Base-by-base conservation (phyloP, 2,888 invertebrate species). In the Creontiades dilutus region DNA sequence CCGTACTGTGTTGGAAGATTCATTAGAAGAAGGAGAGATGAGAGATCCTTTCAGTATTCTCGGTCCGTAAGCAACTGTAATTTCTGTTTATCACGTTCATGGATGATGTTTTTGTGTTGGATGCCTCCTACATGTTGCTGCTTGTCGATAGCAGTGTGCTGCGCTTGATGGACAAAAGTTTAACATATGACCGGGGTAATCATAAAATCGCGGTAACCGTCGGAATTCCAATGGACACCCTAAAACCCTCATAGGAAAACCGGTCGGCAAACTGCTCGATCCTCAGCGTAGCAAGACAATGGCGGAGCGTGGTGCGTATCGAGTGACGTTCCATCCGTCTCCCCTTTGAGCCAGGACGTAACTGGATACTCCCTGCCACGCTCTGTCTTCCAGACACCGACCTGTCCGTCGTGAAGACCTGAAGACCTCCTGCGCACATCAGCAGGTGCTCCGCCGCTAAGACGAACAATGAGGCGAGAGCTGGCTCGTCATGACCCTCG, bases 401-500 rank as follows among this genome's bases (percentile, higher is more conserved):
- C 78, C 78, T 52, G 82, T 82, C 82, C 16, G 48, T 47, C 23
- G 82, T 48, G 82, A 82, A 82, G 82, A 82, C 82, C 82, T 48
- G 82, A 82, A 82, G 82, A 82, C 82, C 82, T 82, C 48, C 82
- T 28, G 55, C 37, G 55, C 37, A 82, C 48, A 23, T 48, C 82
- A 78, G 82, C 82, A 82, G 82, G 82, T 82, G 82, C 78, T 16
- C n/a, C 46, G 46, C 78, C 46, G 78, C 46, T 46, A 12, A 37
- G 19, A 19, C n/a, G 46, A 78, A 78, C 78, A 78, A 78, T 68
- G 19, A 57, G 57, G 57, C 12, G 57, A 16, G 57, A 57, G 14
- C n/a, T n/a, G 57, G 19, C 3, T 3, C 55, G 52, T 52, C 52
- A 52, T 37, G 37, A 2, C 37, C 37, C 37, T 37, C 37, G 37